Evolutionary conservation across 2,888 invertebrate species (phyloP), one percentile per base, ranked within the genome.

Genomic region (Meghimatium bilineatum): DNA sequence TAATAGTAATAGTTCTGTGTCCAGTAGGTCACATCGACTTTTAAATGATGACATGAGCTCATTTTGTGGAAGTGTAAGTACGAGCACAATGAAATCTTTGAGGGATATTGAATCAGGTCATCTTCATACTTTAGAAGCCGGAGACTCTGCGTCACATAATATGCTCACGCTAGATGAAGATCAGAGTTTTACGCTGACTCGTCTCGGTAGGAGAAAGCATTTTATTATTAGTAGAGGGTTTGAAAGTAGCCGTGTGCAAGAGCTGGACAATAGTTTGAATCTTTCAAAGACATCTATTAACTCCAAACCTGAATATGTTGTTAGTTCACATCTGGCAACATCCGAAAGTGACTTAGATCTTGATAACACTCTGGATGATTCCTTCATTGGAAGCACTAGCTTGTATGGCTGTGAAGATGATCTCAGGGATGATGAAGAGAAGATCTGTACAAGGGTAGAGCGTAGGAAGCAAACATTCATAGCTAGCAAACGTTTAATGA

Each of bases 391-490:
- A n/a, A 66, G 69, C 23, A 23, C 32, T 20, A 66, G 29, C 36
- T 38, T 63, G 17, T 49, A 82, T 76, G 49, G 29, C 44, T 44
- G 32, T n/a, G 82, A 82, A 10, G 32, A 60, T 56, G 67, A 77
- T 32, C 26, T 76, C n/a, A 36, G 12, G 36, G 32, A 66, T 14
- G 82, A 82, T 49, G 82, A 76, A 36, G 60, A 38, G 69, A 52
- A 36, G 29, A 12, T 56, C 2, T 32, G 56, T 23, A 84, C 84
- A 8, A 49, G 63, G 26, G 84, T 84, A 17, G 60, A 66, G 38
- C 79, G 84, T 12, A 72, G 84, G n/a, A 66, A 52, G n/a, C 66
- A 75, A 32, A 80, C 56, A 17, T 74, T 84, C 29, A 84, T 84
- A 23, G 34, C 56, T 0, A 72, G 84, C 75, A 78, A 32, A 56